Evolutionary conservation across 2,797 vertebrate genomes (phyloP), one percentile per base, ranked within the genome.

Genomic region (Phoxinus dragarum): DNA sequence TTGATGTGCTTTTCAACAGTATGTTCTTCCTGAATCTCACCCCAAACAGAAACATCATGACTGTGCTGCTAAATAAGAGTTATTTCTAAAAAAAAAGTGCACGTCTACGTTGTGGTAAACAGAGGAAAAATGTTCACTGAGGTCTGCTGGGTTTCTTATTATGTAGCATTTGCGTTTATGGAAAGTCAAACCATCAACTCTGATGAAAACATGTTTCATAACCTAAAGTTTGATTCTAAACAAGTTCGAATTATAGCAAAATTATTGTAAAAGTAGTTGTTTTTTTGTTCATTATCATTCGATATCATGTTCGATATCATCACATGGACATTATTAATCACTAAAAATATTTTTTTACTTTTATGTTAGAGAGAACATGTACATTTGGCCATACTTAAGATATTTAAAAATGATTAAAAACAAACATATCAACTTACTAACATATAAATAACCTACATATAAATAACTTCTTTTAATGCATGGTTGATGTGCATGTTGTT

Each of bases 1-100:
- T 59, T 77, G 74, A 34, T 80, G 61, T 80, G 31, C 34, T 81
- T 67, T 69, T 68, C 66, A 54, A 54, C 47, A 69, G 14, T 2
- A 3, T 77, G 36, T 42, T 42, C 52, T 40, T 42, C 17, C 23
- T 59, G 23, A 17, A 59, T 16, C 19, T 69, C 7, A 54, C 44
- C 79, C 61, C 17, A 81, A 69, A 81, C 66, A 69, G 14, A 81
- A 49, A 69, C 64, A 69, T 0, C 7, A 36, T 54, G 66, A 54
- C 34, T 69, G 64, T 49, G 7, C 21, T 49, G 7, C 21, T 17
- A 34, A 80, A 80, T 8, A 10, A 8, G 27, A 69, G 54, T 54
- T 44, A 23, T 31, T 81, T 19, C 79, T 69, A 36, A 81, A 81
- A 27, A 27, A 27, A 44, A 69, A 38, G 10, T 44, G 27, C 76